Evolutionary conservation across 2,888 invertebrate genomes (phyloP).

Genomic region (Heterodera filipjevi): DNA sequence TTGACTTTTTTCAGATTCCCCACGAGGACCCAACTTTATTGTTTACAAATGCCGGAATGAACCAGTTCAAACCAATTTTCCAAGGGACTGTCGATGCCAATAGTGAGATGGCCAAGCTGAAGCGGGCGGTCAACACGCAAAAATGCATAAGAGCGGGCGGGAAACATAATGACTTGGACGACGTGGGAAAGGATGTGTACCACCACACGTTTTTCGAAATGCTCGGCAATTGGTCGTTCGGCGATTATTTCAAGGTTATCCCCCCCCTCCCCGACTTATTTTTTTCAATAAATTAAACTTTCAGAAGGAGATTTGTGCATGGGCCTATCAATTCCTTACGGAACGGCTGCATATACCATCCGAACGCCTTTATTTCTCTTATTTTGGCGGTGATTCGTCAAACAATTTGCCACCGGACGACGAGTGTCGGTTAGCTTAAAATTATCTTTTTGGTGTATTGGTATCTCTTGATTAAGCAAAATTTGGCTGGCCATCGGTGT

Average conservation of each 20-base stretch:
- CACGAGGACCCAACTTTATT: conserved; percentile 94
- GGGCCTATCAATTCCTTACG: conserved; percentile 97
- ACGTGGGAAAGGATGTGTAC: conserved; percentile 98
- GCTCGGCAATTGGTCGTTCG: conserved; percentile 99
- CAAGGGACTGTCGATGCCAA: conserved; percentile 82
- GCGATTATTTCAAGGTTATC: conserved; percentile 93
- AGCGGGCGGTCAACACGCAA: conserved; percentile 84
- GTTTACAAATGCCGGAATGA: conserved; percentile 99
- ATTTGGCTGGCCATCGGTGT: conserved; percentile 76
- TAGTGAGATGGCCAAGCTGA: conserved; percentile 34
- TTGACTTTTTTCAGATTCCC: conserved; percentile 80
- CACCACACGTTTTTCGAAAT: conserved; percentile 99
- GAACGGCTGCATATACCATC: conserved; percentile 72
- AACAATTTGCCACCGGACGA: conserved; percentile 85
- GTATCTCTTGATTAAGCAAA: conserved; percentile 66
- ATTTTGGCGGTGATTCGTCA: conserved; percentile 88
- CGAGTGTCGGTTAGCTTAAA: conserved; percentile 76
- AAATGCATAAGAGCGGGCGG: conserved; percentile 95
- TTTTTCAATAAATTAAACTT: conserved; percentile 22
- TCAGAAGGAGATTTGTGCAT: conserved; percentile 86
- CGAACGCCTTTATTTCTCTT: conserved; percentile 92
- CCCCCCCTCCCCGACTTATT: not conserved
- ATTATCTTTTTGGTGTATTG: conserved; percentile 74
- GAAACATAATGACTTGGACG: conserved; percentile 98
- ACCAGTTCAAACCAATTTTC: conserved; percentile 98